These are phyloP conservation scores for Liodrosophila aerea DNA, from an alignment of 2,888 invertebrate genomes.

Conservation along the genomic window DNA sequence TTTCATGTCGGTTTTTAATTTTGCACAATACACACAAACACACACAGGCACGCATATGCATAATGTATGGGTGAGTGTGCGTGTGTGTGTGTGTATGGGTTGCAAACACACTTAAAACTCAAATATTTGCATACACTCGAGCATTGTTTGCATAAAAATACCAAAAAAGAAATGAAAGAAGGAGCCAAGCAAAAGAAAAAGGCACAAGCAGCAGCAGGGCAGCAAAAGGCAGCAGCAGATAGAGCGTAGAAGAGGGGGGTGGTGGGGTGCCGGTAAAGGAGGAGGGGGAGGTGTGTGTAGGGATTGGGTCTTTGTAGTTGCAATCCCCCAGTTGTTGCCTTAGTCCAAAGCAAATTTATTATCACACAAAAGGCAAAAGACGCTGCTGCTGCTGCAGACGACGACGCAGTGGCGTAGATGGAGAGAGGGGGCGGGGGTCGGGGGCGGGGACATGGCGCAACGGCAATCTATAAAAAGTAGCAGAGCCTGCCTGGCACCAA, in stretches of 20 bases:
- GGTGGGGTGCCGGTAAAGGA: neutral
- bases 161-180: conserved; percentile 53
- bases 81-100: conserved; percentile 29
- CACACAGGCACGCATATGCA: neutral
- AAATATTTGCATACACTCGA: conserved; percentile 80
- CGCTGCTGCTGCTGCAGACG: conserved; percentile 16
- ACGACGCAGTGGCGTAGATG: conserved; percentile 5
- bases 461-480: conserved; percentile 63
- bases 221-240: conserved; percentile 36
- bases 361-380: conserved; percentile 73
- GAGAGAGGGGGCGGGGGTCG: conserved; percentile 17
- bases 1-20: conserved; percentile 75
- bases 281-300: neutral
- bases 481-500: conserved; percentile 35
- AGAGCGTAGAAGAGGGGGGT: conserved; percentile 1
- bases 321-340: conserved; percentile 71
- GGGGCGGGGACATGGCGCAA: too few species aligned
- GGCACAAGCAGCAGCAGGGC: conserved; percentile 40
- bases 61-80: conserved; percentile 8
- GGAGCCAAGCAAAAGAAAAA: conserved; percentile 26
- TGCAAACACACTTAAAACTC: conserved; percentile 79
- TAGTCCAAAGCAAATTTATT: conserved; percentile 77
- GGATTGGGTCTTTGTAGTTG: conserved; percentile 36
- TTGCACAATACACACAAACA: conserved; percentile 33
- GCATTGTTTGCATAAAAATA: conserved; percentile 78